Evolutionary conservation across 2,888 invertebrate genomes (phyloP), one percentile per base, ranked within the genome.

Genomic region (Drosophila multiciliata): DNA sequence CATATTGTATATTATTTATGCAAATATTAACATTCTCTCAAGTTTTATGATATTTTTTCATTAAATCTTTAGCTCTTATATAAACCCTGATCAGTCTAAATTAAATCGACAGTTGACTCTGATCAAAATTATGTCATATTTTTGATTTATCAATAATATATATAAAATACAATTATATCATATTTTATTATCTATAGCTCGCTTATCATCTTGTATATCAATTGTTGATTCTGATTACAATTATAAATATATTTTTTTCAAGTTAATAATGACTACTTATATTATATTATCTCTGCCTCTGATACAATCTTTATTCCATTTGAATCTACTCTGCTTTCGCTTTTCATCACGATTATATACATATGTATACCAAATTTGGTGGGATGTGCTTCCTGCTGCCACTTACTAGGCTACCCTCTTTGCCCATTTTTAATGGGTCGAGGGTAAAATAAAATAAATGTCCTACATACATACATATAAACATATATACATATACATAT

Each of bases 401-500:
- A 8, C 8, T 33, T 52, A 2, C 4, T 1, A 15, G 4, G 23
- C 35, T 36, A 38, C 17, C 23, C 23, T 36, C 17, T 6, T 11
- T 17, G 7, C 4, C 9, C 29, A 29, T n/a, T 55, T 55, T 38
- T 55, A 55, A 55, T 55, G 55, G n/a, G 12, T n/a, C 38, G 29
- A 26, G 54, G 26, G 15, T 38, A 54, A 54, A 55, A 38, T 40
- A 38, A 38, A n/a, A 54, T 54, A 26, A 23, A 23, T 45, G 6
- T 36, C 11, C 45, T 54, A 35, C 15, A 23, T 3, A 33, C n/a
- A 32, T n/a, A 32, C 20, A 36, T 36, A 40, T 20, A 48, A n/a
- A 17, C 48, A 36, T 3, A 36, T 23, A 59, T 42, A 35, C 42
- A 26, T 26, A 4, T 4, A 29, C 53, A 53, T 66, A 64, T 53